Evolutionary conservation across 2,113 vertebrate genomes (phyloP).

Genomic region (Cottus gobio): DNA sequence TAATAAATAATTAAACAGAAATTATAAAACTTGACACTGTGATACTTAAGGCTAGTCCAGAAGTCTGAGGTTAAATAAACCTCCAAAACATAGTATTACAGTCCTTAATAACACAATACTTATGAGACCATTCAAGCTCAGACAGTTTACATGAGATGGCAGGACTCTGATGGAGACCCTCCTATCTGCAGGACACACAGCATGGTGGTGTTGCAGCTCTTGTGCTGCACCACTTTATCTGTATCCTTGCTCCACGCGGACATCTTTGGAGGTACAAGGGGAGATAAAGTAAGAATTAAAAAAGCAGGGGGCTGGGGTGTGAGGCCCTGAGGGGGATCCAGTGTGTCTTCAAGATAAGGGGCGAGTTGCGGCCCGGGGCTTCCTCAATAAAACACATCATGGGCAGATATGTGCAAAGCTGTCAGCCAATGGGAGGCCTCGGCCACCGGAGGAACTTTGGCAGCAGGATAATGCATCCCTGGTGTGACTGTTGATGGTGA

Average conservation of each 20-base stretch:
- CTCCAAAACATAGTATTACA: background rate
- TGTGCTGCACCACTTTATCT: conserved; percentile 42
- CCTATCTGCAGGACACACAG: conserved; percentile 65
- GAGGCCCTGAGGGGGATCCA: conserved; percentile 46
- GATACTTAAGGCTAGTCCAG: background rate
- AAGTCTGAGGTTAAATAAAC: background rate
- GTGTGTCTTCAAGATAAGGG: conserved; percentile 73
- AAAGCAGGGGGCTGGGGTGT: conserved; percentile 19
- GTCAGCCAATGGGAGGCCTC: conserved; percentile 41
- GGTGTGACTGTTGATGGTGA: conserved; percentile 59
- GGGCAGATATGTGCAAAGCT: conserved; percentile 58
- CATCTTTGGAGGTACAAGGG: conserved; percentile 51
- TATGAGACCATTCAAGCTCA: background rate
- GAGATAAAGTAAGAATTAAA: conserved; percentile 27
- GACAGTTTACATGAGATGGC: background rate
- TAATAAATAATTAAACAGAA: background rate
- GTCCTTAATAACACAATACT: background rate
- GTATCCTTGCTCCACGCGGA: conserved; percentile 55
- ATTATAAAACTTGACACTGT: too few species aligned
- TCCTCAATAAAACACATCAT: conserved; percentile 70
- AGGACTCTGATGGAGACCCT: conserved; percentile 33
- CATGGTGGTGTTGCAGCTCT: background rate
- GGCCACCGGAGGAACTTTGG: conserved; percentile 25
- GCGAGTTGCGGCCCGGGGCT: conserved; percentile 45
- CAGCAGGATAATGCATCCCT: conserved; percentile 51